phyloP scores from a whole-genome alignment of 2,113 vertebrate genomes.

The Amphiprion percula region DNA sequence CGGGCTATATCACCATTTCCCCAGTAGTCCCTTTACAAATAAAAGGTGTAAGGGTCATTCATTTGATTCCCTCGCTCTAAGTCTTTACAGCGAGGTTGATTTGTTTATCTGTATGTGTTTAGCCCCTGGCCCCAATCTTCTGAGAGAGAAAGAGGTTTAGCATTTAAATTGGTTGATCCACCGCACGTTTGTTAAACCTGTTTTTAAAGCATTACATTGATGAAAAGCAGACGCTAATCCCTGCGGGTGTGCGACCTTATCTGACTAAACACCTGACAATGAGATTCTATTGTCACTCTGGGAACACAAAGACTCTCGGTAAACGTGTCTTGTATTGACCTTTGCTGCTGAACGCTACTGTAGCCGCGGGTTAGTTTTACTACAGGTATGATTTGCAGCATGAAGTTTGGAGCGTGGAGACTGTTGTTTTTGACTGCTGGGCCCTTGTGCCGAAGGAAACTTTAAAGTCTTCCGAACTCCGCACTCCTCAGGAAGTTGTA shows the following conservation, averaged over 20 bases:
- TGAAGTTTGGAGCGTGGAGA: constrained; percentile 17
- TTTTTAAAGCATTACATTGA: constrained; percentile 82
- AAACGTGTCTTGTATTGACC: constrained; percentile 62
- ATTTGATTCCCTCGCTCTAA: constrained; percentile 82
- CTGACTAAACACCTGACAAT: constrained; percentile 82
- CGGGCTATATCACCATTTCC: constrained; percentile 84
- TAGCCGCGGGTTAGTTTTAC: constrained; percentile 43
- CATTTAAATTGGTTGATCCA: constrained; percentile 85
- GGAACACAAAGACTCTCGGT: constrained; percentile 60
- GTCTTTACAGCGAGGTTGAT: constrained; percentile 88
- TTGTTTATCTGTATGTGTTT: constrained; percentile 87
- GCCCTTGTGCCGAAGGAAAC: constrained; percentile 4
- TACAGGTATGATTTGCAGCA: constrained; percentile 56
- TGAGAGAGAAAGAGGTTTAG: constrained; percentile 79
- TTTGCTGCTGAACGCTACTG: constrained; percentile 23
- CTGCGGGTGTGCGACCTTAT: constrained; percentile 78
- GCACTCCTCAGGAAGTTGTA: constrained; percentile 25
- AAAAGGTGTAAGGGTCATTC: constrained; percentile 87
- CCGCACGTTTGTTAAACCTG: constrained; percentile 77
- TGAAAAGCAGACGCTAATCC: constrained; percentile 81
- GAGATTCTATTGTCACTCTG: constrained; percentile 70
- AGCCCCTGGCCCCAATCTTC: constrained; percentile 79
- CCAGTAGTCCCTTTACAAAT: constrained; percentile 85
- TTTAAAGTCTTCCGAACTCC: constrained; percentile 40
- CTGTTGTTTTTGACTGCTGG: constrained; percentile 21